Percentiles rank a stretch among this genome's conserved stretches.
Conservation (phyloP, 2,113 vertebrate species). For the Nothocercus julius region DNA sequence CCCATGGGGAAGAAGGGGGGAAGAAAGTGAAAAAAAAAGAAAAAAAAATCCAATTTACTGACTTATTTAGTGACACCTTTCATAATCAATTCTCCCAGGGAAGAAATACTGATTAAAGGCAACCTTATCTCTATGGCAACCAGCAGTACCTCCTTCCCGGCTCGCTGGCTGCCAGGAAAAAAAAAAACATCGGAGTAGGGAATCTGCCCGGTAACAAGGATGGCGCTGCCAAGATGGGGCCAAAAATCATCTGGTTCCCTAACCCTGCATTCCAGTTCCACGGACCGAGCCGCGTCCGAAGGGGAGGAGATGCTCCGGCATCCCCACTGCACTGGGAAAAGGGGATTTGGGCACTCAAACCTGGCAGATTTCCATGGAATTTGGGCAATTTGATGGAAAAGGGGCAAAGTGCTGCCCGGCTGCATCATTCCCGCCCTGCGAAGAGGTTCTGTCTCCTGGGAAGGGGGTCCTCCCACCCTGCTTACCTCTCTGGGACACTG, state of each 20-base stretch:
- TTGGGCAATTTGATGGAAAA: too few species aligned
- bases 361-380: too few species aligned
- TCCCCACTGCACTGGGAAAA: too few species aligned
- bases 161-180: constrained; percentile 20
- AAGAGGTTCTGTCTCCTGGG: too few species aligned
- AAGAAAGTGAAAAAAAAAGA: background rate
- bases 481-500: too few species aligned
- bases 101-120: constrained; percentile 68
- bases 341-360: too few species aligned
- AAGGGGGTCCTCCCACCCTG: too few species aligned
- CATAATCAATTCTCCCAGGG: constrained; percentile 48
- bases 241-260: too few species aligned
- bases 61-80: constrained; percentile 58
- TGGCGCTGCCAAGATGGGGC: constrained; percentile 13
- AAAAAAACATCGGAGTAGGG: too few species aligned
- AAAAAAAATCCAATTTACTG: constrained; percentile 19
- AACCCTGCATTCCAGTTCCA: too few species aligned
- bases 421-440: too few species aligned
- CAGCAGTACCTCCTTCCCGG: constrained; percentile 58
- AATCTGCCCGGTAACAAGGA: constrained; percentile 74
- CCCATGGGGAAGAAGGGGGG: background rate
- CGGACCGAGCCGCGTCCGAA: background rate
- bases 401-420: too few species aligned
- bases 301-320: background rate
- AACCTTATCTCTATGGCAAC: constrained; percentile 74